Evolutionary conservation across 1,140 invertebrate species (phyloP).

Genomic region (Ceratoteleas bidentatus): DNA sequence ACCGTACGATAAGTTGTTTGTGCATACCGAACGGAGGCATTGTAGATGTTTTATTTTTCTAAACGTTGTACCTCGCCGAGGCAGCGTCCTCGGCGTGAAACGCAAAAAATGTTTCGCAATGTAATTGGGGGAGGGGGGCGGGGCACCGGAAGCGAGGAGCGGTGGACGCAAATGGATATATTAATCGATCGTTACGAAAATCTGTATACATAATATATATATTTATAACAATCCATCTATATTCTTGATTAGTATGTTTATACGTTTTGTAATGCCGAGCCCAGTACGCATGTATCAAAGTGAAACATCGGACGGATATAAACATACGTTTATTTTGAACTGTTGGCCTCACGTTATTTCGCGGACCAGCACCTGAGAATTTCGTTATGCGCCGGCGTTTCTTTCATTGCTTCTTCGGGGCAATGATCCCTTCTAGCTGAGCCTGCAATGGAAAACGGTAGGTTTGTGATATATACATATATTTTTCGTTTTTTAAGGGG

Average conservation of each 20-base stretch:
- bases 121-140: not conserved
- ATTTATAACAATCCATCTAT: slow-evolving; percentile 67
- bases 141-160: slow-evolving; percentile 4
- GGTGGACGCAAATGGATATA: slow-evolving; percentile 13
- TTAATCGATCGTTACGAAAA: slow-evolving; percentile 37
- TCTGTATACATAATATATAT: slow-evolving; percentile 45
- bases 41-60: slow-evolving; percentile 36
- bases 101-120: slow-evolving; percentile 18
- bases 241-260: slow-evolving; percentile 75
- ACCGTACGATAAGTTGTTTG: slow-evolving; percentile 16
- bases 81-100: slow-evolving; percentile 4
- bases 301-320: slow-evolving; percentile 63
- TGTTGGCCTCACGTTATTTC: slow-evolving; percentile 31
- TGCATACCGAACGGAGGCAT: slow-evolving; percentile 9
- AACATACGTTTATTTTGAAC: slow-evolving; percentile 70
- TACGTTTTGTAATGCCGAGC: slow-evolving; percentile 72
- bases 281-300: slow-evolving; percentile 70
- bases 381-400: not conserved
- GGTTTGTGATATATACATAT: too few species aligned
- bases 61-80: slow-evolving; percentile 13
- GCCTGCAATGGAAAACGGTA: slow-evolving; percentile 83
- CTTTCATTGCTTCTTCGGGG: slow-evolving; percentile 90
- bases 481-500: too few species aligned
- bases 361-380: not conserved
- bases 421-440: slow-evolving; percentile 95